Conservation (phyloP, 2,797 vertebrate species). For the Artibeus jamaicensis region DNA sequence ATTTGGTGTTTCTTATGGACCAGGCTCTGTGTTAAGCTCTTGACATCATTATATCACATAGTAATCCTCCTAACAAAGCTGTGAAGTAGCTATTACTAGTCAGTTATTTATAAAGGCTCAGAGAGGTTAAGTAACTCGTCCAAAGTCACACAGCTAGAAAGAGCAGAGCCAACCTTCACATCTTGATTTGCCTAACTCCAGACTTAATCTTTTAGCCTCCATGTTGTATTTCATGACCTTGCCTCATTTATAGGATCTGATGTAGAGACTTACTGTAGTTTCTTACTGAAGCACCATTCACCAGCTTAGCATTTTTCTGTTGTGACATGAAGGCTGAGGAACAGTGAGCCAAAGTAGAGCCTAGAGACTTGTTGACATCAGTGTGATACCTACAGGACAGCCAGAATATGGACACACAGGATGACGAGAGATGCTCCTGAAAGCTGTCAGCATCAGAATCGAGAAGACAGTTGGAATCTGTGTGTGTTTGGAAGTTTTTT, state of each 20-base stretch:
- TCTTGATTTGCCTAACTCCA: neutral
- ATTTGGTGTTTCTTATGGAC: neutral
- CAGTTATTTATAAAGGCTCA: neutral
- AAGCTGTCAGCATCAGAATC: neutral
- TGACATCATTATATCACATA: neutral
- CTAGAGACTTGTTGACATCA: neutral
- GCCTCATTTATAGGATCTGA: neutral
- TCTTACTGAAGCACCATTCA: neutral
- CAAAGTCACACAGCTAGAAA: slow-evolving; percentile 22
- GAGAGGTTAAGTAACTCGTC: neutral
- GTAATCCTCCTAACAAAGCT: neutral
- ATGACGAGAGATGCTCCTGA: neutral
- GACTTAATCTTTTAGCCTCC: neutral
- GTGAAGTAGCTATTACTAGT: neutral
- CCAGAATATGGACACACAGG: neutral
- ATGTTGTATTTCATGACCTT: neutral
- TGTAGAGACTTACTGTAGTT: neutral
- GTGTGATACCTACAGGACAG: neutral
- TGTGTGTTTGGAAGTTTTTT: neutral
- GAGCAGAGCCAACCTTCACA: neutral
- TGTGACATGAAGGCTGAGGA: neutral
- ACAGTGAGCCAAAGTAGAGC: neutral
- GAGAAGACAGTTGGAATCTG: neutral
- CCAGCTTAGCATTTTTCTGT: neutral
- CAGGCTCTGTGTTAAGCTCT: neutral